These are phyloP conservation scores for Macaca nemestrina DNA, from an alignment of 2,113 vertebrate genomes.

Conservation along the genomic window DNA sequence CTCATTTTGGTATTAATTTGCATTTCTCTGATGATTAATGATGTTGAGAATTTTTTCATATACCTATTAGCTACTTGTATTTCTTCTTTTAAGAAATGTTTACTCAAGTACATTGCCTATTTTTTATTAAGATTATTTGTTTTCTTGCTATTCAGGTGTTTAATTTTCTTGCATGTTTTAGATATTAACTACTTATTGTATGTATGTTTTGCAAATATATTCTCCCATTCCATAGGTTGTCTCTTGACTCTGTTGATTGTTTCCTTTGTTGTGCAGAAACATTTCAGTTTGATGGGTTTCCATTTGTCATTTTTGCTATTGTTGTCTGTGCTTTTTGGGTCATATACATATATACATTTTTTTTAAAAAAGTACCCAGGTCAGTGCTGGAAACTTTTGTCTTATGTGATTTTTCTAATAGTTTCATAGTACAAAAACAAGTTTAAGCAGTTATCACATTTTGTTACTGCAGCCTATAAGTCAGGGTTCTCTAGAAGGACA, in stretches of 20 bases:
- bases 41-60: neutral
- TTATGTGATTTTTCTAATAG: neutral
- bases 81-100: neutral
- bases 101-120: neutral
- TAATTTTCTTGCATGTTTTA: neutral
- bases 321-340: neutral
- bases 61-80: neutral
- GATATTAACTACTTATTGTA: neutral
- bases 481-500: too few relatives aligned
- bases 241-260: neutral
- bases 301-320: neutral
- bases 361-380: neutral
- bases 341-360: neutral
- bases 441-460: neutral
- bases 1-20: neutral
- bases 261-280: neutral
- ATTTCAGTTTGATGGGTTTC: neutral
- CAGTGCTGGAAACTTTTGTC: neutral
- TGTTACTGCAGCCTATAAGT: neutral
- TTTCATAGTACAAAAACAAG: neutral
- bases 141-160: neutral
- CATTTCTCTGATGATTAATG: neutral
- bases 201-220: neutral
- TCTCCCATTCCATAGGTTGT: neutral
- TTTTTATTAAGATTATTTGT: neutral